These are phyloP conservation scores for Endotricha flammealis DNA, from an alignment of 2,888 invertebrate genomes.

Conservation along the genomic window DNA sequence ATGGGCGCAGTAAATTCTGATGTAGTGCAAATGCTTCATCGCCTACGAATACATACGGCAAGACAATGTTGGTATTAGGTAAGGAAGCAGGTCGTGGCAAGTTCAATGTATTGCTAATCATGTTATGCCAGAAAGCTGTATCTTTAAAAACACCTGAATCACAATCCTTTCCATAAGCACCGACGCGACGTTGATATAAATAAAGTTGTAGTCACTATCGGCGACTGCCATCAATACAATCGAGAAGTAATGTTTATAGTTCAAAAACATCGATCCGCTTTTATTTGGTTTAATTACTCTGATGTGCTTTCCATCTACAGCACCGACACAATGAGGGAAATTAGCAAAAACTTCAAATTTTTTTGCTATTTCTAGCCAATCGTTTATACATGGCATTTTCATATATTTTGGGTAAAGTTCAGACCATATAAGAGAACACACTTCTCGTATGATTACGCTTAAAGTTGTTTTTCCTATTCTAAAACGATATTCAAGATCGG, in stretches of 20 bases:
- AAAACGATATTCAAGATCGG: slow-evolving; percentile 23
- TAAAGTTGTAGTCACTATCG: slow-evolving; percentile 9
- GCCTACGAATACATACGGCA: slow-evolving; percentile 15
- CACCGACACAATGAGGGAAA: slow-evolving; percentile 29
- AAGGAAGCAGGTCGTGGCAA: slow-evolving; percentile 10
- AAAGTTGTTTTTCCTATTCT: slow-evolving; percentile 29
- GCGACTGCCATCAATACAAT: slow-evolving; percentile 14
- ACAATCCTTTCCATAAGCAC: slow-evolving; percentile 18
- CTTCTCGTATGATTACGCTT: not conserved
- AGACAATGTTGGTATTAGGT: not conserved
- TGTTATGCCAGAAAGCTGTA: slow-evolving; percentile 4
- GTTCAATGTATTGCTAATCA: slow-evolving; percentile 8
- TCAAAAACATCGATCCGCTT: slow-evolving; percentile 13
- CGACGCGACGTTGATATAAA: slow-evolving; percentile 12
- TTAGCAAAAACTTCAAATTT: slow-evolving; percentile 26
- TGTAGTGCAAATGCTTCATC: slow-evolving; percentile 17
- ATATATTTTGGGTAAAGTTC: slow-evolving; percentile 17
- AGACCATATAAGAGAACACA: slow-evolving; percentile 24
- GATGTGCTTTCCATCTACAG: slow-evolving; percentile 28
- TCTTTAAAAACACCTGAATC: slow-evolving; percentile 16
- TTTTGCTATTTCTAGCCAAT: slow-evolving; percentile 25
- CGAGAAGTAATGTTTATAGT: slow-evolving; percentile 15
- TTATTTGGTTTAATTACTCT: slow-evolving; percentile 19
- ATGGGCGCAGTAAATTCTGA: slow-evolving; percentile 15
- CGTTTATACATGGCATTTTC: slow-evolving; percentile 21